Percentiles rank a stretch among this genome's conserved stretches.
Evolutionary conservation across 2,797 vertebrate species (phyloP).

Genomic region (Champsocephalus esox): DNA sequence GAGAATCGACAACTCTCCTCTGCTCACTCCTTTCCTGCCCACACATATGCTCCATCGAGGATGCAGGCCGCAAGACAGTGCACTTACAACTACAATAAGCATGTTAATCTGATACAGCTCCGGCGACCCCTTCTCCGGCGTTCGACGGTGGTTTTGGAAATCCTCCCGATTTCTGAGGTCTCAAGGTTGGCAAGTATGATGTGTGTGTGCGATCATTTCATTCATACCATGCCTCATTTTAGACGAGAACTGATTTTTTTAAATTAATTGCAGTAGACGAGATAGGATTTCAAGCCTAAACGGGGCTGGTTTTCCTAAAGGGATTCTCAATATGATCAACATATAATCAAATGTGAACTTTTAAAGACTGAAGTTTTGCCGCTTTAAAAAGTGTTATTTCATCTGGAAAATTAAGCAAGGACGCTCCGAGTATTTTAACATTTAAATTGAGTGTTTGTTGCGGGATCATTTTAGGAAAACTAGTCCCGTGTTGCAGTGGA

Average conservation of each 20-base stretch:
- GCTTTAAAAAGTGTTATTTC: not conserved
- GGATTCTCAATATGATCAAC: no score
- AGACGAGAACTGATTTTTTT: constrained; percentile 35
- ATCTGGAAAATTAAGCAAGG: not conserved
- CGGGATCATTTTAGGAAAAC: constrained; percentile 53
- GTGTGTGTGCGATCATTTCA: constrained; percentile 56
- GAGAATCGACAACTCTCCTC: no score
- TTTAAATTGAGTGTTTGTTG: not conserved
- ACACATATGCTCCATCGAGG: no score
- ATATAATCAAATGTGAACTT: no score
- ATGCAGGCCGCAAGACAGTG: no score
- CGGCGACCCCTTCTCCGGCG: no score
- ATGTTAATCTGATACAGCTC: no score
- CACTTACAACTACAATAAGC: no score
- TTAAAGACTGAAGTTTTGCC: no score
- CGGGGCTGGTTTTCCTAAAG: constrained; percentile 44
- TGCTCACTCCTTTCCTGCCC: no score
- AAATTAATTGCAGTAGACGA: constrained; percentile 42
- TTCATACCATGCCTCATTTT: constrained; percentile 67
- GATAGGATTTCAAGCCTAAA: constrained; percentile 40
- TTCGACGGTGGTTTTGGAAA: no score
- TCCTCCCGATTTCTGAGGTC: no score
- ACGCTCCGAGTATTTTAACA: not conserved
- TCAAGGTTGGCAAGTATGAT: not conserved
- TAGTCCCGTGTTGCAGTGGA: constrained; percentile 9